These are phyloP conservation scores for Stictocephala bisonia DNA, from an alignment of 2,888 invertebrate species.

Conservation along the genomic window DNA sequence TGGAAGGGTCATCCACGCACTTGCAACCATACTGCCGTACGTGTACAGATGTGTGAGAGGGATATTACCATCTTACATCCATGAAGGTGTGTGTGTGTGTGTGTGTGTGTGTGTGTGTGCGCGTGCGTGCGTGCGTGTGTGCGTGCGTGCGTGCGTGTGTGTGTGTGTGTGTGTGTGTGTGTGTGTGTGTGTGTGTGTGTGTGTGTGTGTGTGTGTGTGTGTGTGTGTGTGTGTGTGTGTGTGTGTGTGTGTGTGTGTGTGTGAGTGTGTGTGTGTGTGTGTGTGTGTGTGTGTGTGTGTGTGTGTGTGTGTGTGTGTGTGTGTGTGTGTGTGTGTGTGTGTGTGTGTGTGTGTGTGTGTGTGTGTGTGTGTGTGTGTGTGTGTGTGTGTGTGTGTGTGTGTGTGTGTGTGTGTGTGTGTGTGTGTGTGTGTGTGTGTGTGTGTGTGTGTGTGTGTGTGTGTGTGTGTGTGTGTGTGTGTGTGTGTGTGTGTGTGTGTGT, in stretches of 20 bases:
- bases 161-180: conserved; percentile 40
- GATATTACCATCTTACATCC: too few relatives aligned
- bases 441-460: background rate
- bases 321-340: conserved; percentile 14
- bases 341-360: conserved; percentile 21
- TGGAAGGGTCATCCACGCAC: too few relatives aligned
- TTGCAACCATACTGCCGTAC: background rate
- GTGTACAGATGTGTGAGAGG: too few relatives aligned
- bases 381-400: conserved; percentile 29
- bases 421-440: conserved; percentile 19
- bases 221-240: conserved; percentile 42
- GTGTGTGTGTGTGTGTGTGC: conserved; percentile 38
- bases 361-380: conserved; percentile 29
- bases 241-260: conserved; percentile 41
- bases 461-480: background rate
- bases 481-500: background rate
- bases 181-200: conserved; percentile 38
- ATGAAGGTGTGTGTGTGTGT: background rate
- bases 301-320: conserved; percentile 36
- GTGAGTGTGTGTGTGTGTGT: conserved; percentile 39
- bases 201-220: conserved; percentile 43
- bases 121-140: conserved; percentile 37
- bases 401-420: conserved; percentile 22
- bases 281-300: conserved; percentile 43
- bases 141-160: conserved; percentile 26